Conservation (phyloP, 2,113 vertebrate genomes). For the Eupsittula cactorum region DNA sequence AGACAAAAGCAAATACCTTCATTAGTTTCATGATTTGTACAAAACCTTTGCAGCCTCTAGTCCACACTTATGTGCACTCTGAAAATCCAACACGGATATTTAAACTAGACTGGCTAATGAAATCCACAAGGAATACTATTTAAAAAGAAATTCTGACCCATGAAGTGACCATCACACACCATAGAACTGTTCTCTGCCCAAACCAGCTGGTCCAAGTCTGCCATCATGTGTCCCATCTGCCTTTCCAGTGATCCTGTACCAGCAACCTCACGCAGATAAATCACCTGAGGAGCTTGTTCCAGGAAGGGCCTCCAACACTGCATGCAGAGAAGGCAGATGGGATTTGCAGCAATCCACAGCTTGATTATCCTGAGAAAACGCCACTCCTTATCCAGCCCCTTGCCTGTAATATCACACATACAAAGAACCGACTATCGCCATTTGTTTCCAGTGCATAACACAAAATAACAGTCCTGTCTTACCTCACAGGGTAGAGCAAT, state of each 20-base stretch:
- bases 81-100: background rate
- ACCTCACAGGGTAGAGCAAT: background rate
- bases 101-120: background rate
- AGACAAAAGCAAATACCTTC: background rate
- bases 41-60: background rate
- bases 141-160: background rate
- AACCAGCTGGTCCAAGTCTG: background rate
- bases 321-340: slow-evolving; percentile 55
- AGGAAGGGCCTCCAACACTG: background rate
- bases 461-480: background rate
- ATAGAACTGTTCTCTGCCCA: background rate
- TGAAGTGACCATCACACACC: background rate
- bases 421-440: too few relatives aligned
- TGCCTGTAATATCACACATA: background rate
- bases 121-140: background rate
- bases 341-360: slow-evolving; percentile 38
- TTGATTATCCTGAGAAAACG: slow-evolving; percentile 38
- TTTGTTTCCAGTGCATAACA: background rate
- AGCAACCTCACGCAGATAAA: background rate
- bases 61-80: background rate
- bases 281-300: background rate
- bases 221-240: slow-evolving; percentile 32
- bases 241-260: background rate
- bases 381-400: background rate
- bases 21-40: background rate